Evolutionary conservation across 2,113 vertebrate genomes (phyloP).

Genomic region (Scomber scombrus): DNA sequence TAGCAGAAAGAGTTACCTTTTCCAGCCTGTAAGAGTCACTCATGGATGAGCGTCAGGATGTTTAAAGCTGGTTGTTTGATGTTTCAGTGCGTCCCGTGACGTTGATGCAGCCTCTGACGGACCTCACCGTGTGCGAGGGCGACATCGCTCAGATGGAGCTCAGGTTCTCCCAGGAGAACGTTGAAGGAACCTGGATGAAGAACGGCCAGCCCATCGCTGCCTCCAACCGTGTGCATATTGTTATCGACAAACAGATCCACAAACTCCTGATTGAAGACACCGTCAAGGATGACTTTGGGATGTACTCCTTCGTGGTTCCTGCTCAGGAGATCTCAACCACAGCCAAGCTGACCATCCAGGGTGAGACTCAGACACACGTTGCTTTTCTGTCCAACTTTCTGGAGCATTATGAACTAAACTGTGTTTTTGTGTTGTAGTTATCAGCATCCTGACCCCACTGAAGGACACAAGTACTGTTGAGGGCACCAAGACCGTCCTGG

Average conservation of each 20-base stretch:
- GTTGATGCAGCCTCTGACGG: constrained; percentile 92
- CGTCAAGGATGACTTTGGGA: constrained; percentile 89
- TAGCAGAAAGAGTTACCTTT: too few relatives aligned
- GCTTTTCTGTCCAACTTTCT: not conserved
- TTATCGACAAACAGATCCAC: constrained; percentile 93
- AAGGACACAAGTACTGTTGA: constrained; percentile 91
- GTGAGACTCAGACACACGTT: constrained; percentile 80
- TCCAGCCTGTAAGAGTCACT: too few relatives aligned
- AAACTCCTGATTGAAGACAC: constrained; percentile 96
- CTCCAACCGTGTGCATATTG: constrained; percentile 91
- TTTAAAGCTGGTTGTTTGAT: not conserved
- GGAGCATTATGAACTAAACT: not conserved
- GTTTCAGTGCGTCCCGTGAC: constrained; percentile 92
- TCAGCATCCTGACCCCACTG: constrained; percentile 89
- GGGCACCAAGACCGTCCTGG: constrained; percentile 95
- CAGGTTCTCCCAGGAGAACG: constrained; percentile 95
- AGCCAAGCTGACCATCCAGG: constrained; percentile 89
- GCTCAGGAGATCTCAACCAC: constrained; percentile 89
- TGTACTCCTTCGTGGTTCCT: constrained; percentile 91
- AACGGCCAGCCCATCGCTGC: constrained; percentile 88
- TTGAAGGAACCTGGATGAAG: constrained; percentile 95
- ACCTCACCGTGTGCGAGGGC: constrained; percentile 96
- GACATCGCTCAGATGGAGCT: constrained; percentile 97
- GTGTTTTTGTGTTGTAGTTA: constrained; percentile 83
- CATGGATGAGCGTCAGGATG: too few relatives aligned